Evolutionary conservation across 2,113 vertebrate genomes (phyloP).

Genomic region (Amphilophus citrinellus): DNA sequence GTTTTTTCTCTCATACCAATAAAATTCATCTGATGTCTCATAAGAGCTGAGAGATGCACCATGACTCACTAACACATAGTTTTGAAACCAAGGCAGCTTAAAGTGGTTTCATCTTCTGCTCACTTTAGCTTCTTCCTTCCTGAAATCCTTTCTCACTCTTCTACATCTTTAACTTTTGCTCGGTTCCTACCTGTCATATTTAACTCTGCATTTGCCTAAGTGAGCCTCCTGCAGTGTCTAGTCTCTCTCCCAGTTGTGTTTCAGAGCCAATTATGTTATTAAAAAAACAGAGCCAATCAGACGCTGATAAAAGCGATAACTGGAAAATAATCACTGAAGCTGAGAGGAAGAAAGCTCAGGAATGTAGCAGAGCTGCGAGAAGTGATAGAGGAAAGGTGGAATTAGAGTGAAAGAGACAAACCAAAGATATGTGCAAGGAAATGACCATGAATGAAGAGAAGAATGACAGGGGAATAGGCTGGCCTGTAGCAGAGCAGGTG

Average conservation of each 20-base stretch:
- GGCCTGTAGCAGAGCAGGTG: constrained; percentile 43
- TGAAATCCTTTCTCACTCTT: neutral
- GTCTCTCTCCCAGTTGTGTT: constrained; percentile 45
- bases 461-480: neutral
- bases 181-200: neutral
- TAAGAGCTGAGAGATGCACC: constrained; percentile 11
- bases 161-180: constrained; percentile 18
- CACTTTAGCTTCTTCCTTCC: neutral
- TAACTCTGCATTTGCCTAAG: neutral
- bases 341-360: neutral
- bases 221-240: neutral
- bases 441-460: neutral
- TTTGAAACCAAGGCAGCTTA: constrained; percentile 18
- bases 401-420: neutral
- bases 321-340: constrained; percentile 35
- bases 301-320: constrained; percentile 67
- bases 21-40: constrained; percentile 47
- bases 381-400: neutral
- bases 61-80: constrained; percentile 46
- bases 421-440: neutral
- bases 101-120: constrained; percentile 44
- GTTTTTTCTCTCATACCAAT: constrained; percentile 47
- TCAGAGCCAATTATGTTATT: constrained; percentile 68
- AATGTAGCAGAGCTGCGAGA: neutral
- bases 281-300: constrained; percentile 62